Conservation (phyloP, 2,113 vertebrate genomes). For the Leptobrachium leishanense region DNA sequence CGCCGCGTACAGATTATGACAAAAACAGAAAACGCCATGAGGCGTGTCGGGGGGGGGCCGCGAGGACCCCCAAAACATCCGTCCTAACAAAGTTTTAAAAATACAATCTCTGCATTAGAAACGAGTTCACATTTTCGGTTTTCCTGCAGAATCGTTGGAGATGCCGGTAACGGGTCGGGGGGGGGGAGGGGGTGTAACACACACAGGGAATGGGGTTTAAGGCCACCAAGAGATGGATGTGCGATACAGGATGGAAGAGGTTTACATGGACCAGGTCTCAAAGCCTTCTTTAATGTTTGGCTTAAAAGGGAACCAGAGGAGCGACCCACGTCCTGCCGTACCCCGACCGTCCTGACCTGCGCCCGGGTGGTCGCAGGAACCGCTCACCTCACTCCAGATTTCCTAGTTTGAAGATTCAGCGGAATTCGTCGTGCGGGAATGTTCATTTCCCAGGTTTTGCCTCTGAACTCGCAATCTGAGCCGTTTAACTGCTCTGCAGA, state of each 20-base stretch:
- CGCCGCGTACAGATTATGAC: not conserved
- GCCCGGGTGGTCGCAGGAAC: not conserved
- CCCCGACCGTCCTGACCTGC: not conserved
- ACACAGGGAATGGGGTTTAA: not conserved
- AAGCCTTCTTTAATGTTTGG: not conserved
- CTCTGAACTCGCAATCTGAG: no score
- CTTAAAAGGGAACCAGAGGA: not conserved
- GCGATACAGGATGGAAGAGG: not conserved
- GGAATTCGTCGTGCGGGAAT: no score
- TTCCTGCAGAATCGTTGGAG: no score
- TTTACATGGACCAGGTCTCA: not conserved
- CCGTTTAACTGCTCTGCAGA: no score
- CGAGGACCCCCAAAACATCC: not conserved
- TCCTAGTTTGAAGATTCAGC: no score
- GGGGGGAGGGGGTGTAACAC: not conserved
- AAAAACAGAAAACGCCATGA: not conserved
- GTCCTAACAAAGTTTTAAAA: not conserved
- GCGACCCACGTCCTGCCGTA: no score
- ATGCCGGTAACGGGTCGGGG: not conserved
- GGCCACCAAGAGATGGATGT: not conserved
- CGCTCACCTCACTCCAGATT: not conserved
- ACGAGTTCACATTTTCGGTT: not conserved
- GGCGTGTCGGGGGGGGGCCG: not conserved
- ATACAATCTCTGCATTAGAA: not conserved
- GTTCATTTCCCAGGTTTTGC: no score